Percentiles rank a stretch among this genome's conserved stretches.
Conservation (phyloP, 1,140 invertebrate species). For the Aleiodes sp. region DNA sequence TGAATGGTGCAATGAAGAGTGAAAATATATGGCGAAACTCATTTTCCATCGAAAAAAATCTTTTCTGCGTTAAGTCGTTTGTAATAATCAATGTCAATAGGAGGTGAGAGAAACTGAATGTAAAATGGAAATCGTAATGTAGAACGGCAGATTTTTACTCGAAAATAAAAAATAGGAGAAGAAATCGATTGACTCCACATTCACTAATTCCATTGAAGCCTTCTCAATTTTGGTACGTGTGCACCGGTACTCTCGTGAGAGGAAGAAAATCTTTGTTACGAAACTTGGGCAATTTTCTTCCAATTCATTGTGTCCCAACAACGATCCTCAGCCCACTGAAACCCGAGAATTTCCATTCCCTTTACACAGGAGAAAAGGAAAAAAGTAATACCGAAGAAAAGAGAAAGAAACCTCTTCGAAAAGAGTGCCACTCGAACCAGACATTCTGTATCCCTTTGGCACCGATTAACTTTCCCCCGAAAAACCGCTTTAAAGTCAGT, state of each 20-base stretch:
- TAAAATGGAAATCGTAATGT: not conserved
- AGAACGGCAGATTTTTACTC: not conserved
- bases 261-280: slow-evolving; percentile 1
- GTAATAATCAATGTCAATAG: not conserved
- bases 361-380: not conserved
- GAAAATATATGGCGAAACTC: no score
- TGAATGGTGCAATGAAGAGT: not conserved
- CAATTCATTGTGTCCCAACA: slow-evolving; percentile 7
- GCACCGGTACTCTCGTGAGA: not conserved
- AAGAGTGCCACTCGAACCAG: not conserved
- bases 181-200: slow-evolving; percentile 4
- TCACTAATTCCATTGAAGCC: slow-evolving; percentile 3
- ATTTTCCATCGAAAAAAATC: no score
- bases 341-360: slow-evolving; percentile 6
- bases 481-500: not conserved
- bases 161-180: not conserved
- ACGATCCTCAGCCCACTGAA: not conserved
- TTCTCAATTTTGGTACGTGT: not conserved
- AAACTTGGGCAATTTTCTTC: slow-evolving; percentile 13
- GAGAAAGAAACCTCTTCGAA: not conserved
- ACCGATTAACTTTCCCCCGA: not conserved
- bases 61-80: no score
- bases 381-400: not conserved
- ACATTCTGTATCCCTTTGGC: not conserved
- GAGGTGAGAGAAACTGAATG: not conserved